These are phyloP conservation scores for Apamea sordens DNA, from an alignment of 2,888 invertebrate genomes.

Conservation along the genomic window DNA sequence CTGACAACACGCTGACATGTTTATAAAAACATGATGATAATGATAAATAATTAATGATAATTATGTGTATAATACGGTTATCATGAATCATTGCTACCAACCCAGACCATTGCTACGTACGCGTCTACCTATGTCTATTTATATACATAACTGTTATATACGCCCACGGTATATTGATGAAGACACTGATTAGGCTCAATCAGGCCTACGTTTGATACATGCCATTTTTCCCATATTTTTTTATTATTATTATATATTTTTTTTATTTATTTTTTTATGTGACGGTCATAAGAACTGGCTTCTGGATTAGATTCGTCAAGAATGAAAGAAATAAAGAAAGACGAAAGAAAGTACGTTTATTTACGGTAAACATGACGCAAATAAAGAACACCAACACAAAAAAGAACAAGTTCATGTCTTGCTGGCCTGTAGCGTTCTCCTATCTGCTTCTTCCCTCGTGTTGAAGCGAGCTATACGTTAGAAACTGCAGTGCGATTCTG, in stretches of 20 bases:
- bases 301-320: not conserved
- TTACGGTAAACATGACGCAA: too few relatives aligned
- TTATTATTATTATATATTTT: too few relatives aligned
- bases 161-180: conserved; percentile 6
- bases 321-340: too few relatives aligned
- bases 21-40: conserved; percentile 18
- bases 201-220: not conserved
- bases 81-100: conserved; percentile 15
- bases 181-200: not conserved
- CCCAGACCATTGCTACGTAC: not conserved
- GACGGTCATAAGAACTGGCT: not conserved
- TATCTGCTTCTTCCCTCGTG: not conserved
- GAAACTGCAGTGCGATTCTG: too few relatives aligned
- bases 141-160: not conserved
- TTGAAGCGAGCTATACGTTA: not conserved
- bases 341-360: too few relatives aligned
- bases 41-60: conserved; percentile 5
- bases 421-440: not conserved
- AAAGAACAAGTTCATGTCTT: too few relatives aligned
- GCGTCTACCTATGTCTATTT: not conserved
- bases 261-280: too few relatives aligned
- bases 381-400: too few relatives aligned
- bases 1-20: not conserved
- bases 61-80: conserved; percentile 12
- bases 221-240: not conserved